Percentiles rank a stretch among this genome's conserved stretches.
phyloP scores from a whole-genome alignment of 2,113 vertebrate genomes.

The Illadopsis cleaveri region DNA sequence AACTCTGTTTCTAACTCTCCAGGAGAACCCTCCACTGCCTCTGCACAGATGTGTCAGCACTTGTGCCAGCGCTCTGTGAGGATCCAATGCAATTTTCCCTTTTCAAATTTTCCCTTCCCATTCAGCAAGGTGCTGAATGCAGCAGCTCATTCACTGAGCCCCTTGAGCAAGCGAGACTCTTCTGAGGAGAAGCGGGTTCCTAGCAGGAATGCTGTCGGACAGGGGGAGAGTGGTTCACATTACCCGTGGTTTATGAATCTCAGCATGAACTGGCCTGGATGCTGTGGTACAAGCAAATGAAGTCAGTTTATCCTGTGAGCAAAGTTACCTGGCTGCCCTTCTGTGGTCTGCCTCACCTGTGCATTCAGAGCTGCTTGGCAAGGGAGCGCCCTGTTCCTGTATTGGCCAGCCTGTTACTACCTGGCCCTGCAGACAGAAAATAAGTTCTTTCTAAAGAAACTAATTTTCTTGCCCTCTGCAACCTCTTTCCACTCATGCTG shows the following conservation, averaged over 20 bases:
- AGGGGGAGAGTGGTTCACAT: background rate
- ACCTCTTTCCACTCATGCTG: background rate
- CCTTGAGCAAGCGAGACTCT: background rate
- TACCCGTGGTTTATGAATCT: background rate
- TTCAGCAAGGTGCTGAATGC: background rate
- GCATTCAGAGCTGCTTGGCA: background rate
- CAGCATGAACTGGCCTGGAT: background rate
- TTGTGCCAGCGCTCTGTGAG: background rate
- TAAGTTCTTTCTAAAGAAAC: background rate
- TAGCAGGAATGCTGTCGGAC: background rate
- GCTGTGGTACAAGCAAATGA: background rate
- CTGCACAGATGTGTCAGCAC: background rate
- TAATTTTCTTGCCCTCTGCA: background rate
- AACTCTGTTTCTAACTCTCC: background rate
- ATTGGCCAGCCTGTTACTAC: background rate
- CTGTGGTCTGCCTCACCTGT: background rate
- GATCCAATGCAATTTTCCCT: background rate
- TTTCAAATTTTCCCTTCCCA: background rate
- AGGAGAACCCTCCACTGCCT: background rate
- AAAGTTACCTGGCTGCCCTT: background rate
- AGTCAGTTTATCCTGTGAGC: background rate
- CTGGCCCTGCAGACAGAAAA: background rate
- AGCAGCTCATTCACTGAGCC: background rate
- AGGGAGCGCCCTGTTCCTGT: background rate
- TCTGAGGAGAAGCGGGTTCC: background rate